Base-by-base conservation (phyloP, 2,888 invertebrate genomes). In the Sturmia bella region DNA sequence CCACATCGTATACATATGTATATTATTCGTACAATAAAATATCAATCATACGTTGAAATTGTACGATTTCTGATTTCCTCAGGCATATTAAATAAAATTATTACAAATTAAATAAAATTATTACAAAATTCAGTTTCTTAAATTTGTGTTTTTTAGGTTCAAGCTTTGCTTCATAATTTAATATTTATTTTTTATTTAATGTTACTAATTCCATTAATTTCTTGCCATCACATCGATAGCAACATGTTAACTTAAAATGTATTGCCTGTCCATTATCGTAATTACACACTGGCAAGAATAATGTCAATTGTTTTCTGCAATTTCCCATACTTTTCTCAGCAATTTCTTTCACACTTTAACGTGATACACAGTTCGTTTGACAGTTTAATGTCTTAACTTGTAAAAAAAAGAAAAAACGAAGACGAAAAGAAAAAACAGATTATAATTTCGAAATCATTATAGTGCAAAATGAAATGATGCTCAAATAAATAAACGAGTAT, bases 371-470 rank as follows among this genome's bases (percentile, higher is more conserved):
- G 54, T 74, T 48, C 32, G 66, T 61, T 68, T 70, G 50, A 24
- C 61, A 72, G 37, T 64, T 57, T 52, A 32, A 13, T 21, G n/a
- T 37, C 48, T 24, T 52, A 50, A 48, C 7, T 15, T 5, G 56
- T 5, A 24, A 12, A 11, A 24, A 54, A 27, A 27, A 13, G 15
- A 9, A 32, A 32, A 9, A 3, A 15, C 17, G 9, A 3, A 32
- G 9, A n/a, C n/a, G n/a, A n/a, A 32, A 32, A 19, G 39, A 39
- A 37, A 57, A 52, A 66, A 1, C 32, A 74, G 66, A 69, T 32
- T 73, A 77, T 78, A 75, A 70, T 78, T 78, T 82, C 57, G 54
- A 75, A 78, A 78, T 82, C 82, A 78, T 78, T 78, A 78, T 66
- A 74, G 69, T 45, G 70, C 59, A 66, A 78, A 72, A 70, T 61